Conservation (phyloP, 2,888 invertebrate species). For the Masnerella sp. region DNA sequence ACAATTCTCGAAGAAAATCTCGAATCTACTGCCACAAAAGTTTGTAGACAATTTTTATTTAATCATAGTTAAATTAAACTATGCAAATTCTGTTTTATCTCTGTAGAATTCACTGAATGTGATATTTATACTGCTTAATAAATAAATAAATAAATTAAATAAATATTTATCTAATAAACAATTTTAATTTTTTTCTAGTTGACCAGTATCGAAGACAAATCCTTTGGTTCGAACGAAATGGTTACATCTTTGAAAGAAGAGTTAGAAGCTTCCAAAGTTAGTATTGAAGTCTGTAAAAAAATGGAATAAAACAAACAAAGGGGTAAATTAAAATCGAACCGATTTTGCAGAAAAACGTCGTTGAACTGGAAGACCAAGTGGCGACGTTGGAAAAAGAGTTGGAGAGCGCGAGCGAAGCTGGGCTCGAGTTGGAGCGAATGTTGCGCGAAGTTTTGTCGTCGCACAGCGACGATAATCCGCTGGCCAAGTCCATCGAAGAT, state of each 20-base stretch:
- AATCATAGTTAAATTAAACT: too few relatives aligned
- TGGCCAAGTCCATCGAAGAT: slow-evolving; percentile 83
- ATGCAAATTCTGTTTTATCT: too few relatives aligned
- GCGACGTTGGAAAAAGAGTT: slow-evolving; percentile 85
- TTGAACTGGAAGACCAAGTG: slow-evolving; percentile 83
- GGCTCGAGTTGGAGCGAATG: slow-evolving; percentile 85
- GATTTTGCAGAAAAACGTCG: slow-evolving; percentile 74
- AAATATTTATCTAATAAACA: not conserved
- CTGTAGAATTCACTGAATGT: too few relatives aligned
- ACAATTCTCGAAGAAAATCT: slow-evolving; percentile 79
- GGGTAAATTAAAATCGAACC: slow-evolving; percentile 15
- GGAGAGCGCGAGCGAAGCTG: slow-evolving; percentile 89
- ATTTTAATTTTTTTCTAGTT: slow-evolving; percentile 76
- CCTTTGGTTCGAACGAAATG: slow-evolving; percentile 86
- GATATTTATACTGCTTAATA: too few relatives aligned
- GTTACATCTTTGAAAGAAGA: slow-evolving; percentile 83
- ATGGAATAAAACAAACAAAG: too few relatives aligned
- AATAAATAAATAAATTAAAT: slow-evolving; percentile 3
- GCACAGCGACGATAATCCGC: slow-evolving; percentile 81
- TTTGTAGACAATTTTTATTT: too few relatives aligned
- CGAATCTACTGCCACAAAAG: slow-evolving; percentile 73
- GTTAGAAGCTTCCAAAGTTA: slow-evolving; percentile 79
- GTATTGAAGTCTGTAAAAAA: slow-evolving; percentile 13
- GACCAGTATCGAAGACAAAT: slow-evolving; percentile 84
- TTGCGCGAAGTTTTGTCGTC: slow-evolving; percentile 83